phyloP scores from a whole-genome alignment of 2,113 vertebrate genomes.

The Marcusenius ussheri region DNA sequence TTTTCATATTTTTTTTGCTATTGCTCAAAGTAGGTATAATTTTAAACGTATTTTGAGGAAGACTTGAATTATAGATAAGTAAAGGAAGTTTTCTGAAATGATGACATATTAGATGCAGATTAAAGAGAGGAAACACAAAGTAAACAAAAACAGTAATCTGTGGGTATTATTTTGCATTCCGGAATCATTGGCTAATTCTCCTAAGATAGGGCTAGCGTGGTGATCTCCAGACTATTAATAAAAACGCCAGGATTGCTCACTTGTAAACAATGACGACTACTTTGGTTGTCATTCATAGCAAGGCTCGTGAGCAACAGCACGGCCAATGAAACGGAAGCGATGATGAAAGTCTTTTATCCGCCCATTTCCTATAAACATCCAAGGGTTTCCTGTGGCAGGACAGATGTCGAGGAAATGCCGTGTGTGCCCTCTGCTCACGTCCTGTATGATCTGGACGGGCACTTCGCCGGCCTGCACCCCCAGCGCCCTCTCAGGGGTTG shows the following conservation, averaged over 20 bases:
- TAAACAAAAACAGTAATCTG: neutral
- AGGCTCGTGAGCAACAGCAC: constrained; percentile 38
- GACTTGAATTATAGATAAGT: neutral
- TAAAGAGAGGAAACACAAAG: no score
- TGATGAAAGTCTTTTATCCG: constrained; percentile 51
- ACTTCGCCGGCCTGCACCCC: neutral
- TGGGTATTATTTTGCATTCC: neutral
- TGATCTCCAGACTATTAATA: constrained; percentile 13
- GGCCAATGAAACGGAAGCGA: constrained; percentile 33
- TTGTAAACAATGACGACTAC: neutral
- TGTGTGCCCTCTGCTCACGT: constrained; percentile 32
- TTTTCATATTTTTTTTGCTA: neutral
- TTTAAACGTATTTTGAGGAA: neutral
- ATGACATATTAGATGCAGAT: neutral
- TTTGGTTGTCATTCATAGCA: neutral
- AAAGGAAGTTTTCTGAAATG: neutral
- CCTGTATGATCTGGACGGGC: constrained; percentile 34
- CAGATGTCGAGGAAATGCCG: constrained; percentile 37
- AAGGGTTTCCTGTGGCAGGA: constrained; percentile 55
- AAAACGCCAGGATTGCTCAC: constrained; percentile 41
- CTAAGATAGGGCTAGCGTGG: neutral
- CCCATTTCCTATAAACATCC: constrained; percentile 66
- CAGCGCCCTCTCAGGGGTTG: neutral
- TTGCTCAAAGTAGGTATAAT: neutral
- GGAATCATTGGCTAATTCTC: neutral